Evolutionary conservation across 2,888 invertebrate species (phyloP).

Genomic region (Monopis laevigella): DNA sequence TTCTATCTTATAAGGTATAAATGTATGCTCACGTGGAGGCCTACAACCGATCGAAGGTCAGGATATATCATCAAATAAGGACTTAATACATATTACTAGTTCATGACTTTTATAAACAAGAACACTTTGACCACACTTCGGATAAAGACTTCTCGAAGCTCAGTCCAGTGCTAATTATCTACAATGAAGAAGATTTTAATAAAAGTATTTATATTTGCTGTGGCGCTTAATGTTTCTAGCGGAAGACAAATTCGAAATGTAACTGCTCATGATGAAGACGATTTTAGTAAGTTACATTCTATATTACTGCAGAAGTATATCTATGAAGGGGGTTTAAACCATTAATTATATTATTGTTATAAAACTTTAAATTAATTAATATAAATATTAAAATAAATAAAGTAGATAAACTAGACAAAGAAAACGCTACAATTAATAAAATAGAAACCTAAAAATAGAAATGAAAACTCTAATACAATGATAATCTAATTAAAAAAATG

Average conservation of each 20-base stretch:
- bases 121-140: conserved; percentile 30
- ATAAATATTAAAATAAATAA: no score
- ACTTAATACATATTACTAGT: conserved; percentile 26
- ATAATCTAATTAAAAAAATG: no score
- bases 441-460: no score
- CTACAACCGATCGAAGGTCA: conserved; percentile 6
- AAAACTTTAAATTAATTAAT: no score
- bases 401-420: no score
- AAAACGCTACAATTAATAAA: no score
- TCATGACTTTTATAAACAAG: conserved; percentile 43
- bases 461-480: no score
- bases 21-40: conserved; percentile 1
- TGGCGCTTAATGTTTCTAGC: neutral
- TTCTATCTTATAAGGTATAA: no score
- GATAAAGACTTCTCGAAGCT: conserved; percentile 27
- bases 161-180: conserved; percentile 15
- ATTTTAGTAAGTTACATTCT: conserved; percentile 10
- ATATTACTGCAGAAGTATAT: no score
- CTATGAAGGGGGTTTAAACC: no score
- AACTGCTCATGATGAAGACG: conserved; percentile 11
- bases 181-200: conserved; percentile 12
- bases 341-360: no score
- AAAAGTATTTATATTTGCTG: conserved; percentile 12
- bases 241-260: conserved; percentile 2
- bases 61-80: conserved; percentile 35